Conservation (phyloP, 2,888 invertebrate species). For the Steromphala cineraria region DNA sequence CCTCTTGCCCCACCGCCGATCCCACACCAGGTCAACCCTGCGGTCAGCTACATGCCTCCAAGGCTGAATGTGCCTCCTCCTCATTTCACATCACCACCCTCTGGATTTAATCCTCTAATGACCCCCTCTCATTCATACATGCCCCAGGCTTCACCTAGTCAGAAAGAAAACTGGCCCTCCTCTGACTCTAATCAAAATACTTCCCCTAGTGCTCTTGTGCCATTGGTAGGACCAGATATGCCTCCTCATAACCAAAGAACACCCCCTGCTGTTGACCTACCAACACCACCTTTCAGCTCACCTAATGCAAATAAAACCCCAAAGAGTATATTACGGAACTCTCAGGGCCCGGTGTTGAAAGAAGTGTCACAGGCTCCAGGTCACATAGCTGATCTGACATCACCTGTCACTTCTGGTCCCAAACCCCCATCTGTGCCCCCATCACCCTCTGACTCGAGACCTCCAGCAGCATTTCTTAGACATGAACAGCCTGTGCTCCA, state of each 20-base stretch:
- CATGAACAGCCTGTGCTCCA: conserved; percentile 30
- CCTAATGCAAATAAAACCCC: background rate
- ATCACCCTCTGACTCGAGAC: conserved; percentile 18
- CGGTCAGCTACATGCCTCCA: background rate
- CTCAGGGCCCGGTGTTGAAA: background rate
- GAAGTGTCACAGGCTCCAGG: conserved; percentile 5
- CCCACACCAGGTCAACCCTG: background rate
- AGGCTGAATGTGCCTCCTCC: background rate
- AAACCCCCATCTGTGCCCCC: conserved; percentile 7
- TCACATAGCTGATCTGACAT: background rate
- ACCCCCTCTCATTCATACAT: conserved; percentile 25
- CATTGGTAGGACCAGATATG: background rate
- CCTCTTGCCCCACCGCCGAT: background rate
- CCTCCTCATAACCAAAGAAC: conserved; percentile 23
- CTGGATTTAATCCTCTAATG: conserved; percentile 24
- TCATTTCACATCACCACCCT: conserved; percentile 12
- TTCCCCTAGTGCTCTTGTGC: background rate
- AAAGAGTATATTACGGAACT: conserved; percentile 5
- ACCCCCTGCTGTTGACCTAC: conserved; percentile 15
- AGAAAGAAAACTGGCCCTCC: conserved; percentile 47
- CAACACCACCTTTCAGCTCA: conserved; percentile 13
- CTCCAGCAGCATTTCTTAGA: conserved; percentile 28
- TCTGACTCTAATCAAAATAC: background rate
- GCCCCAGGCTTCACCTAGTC: conserved; percentile 41
- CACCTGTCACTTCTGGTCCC: conserved; percentile 24